Base-by-base conservation (phyloP, 2,888 invertebrate species). In the Acrobasis repandana region DNA sequence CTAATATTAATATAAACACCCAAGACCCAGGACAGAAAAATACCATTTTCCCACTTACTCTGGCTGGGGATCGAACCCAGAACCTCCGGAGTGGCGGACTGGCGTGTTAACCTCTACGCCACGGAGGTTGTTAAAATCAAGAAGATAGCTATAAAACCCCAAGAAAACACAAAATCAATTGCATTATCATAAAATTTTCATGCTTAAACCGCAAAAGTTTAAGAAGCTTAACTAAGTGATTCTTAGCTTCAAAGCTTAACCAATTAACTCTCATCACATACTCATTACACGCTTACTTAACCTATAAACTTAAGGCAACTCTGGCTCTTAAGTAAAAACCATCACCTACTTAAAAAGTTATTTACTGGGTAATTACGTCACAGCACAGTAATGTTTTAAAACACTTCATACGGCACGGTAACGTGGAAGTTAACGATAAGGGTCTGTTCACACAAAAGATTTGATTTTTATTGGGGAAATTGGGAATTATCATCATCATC, bases 341-440 rank as follows among this genome's bases (percentile, higher is more conserved):
- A 70, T 74, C 76, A 75, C 75, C 72, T 78, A 79, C 84, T 82
- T 79, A 54, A 80, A 77, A 77, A 84, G 76, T 82, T 80, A 75
- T 64, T 65, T 65, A 65, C 66, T 65, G 68, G 65, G 67, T 86
- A 87, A 87, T 87, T 86, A 76, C 76, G 83, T 86, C 85, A 87
- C 71, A 74, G 64, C 59, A 63, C 69, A 69, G 76, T 83, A 85
- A 86, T 83, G 77, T 86, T 85, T 85, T 83, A 85, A 86, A 86
- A 86, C 85, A 84, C 79, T 83, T 80, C 86, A 83, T 85, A 82
- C 75, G 82, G 62, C 63, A 73, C 75, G 79, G 79, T 82, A 75
- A 72, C 71, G 73, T 60, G 65, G 71, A 79, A 81, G 78, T 80
- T 85, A 79, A 70, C 70, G 77, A 76, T 81, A 43, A 43, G 43